phyloP scores from a whole-genome alignment of 2,888 invertebrate genomes.

The Euzophera pinguis region DNA sequence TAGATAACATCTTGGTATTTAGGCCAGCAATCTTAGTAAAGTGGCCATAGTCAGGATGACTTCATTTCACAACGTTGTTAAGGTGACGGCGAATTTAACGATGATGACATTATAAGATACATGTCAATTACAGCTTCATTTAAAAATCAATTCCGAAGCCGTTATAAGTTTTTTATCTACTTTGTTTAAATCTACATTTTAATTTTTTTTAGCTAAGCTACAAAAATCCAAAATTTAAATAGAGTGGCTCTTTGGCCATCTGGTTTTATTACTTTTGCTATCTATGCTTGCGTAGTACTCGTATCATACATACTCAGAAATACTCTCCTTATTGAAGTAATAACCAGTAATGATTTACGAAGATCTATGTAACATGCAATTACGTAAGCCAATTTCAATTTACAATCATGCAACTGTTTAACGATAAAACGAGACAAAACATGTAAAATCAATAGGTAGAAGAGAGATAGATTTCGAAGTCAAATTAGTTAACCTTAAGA shows the following conservation, averaged over 20 bases:
- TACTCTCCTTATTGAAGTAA: too few species aligned
- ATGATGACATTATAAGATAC: constrained; percentile 9
- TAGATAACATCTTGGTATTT: constrained; percentile 8
- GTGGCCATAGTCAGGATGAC: constrained; percentile 8
- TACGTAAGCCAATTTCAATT: constrained; percentile 35
- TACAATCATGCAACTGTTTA: constrained; percentile 36
- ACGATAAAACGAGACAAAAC: constrained; percentile 25
- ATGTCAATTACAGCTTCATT: neutral
- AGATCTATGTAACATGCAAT: too few species aligned
- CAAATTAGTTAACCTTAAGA: constrained; percentile 67
- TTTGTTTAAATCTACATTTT: too few species aligned
- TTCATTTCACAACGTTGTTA: constrained; percentile 11
- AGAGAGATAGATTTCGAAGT: constrained; percentile 45
- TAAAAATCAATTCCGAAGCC: constrained; percentile 6
- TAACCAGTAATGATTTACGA: too few species aligned
- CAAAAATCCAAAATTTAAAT: too few species aligned
- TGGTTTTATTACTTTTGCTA: too few species aligned
- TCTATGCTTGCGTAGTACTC: too few species aligned
- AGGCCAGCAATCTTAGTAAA: constrained; percentile 2
- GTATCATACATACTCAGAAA: too few species aligned
- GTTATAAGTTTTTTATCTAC: neutral
- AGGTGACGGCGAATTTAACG: constrained; percentile 7
- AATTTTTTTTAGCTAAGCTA: too few species aligned
- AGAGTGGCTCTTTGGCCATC: too few species aligned
- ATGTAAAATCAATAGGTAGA: constrained; percentile 29